phyloP scores from a whole-genome alignment of 2,888 invertebrate species.

The Volucella inanis region DNA sequence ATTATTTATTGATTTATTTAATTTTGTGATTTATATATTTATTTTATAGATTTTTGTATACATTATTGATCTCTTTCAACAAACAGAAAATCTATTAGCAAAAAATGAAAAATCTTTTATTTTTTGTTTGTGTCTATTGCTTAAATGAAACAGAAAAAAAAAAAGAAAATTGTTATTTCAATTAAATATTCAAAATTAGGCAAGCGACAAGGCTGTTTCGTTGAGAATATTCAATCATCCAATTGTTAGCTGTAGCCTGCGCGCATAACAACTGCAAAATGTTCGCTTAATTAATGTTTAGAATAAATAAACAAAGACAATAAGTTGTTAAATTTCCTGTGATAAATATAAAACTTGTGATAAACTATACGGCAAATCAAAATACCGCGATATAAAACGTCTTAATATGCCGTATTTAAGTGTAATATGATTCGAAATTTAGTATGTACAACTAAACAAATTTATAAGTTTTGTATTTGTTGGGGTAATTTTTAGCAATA shows the following conservation, averaged over 20 bases:
- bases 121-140: constrained; percentile 33
- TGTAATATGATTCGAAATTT: too few species aligned
- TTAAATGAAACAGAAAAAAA: constrained; percentile 9
- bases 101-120: constrained; percentile 16
- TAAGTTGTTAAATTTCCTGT: constrained; percentile 55
- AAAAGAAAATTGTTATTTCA: constrained; percentile 38
- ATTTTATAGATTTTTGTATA: constrained; percentile 61
- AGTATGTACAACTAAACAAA: too few species aligned
- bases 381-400: neutral
- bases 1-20: constrained; percentile 68
- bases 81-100: constrained; percentile 43
- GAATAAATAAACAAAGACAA: neutral
- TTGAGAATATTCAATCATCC: neutral
- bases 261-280: neutral
- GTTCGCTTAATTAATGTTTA: constrained; percentile 1
- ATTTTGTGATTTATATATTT: constrained; percentile 69
- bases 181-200: neutral
- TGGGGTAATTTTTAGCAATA: too few species aligned
- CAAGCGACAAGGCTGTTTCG: neutral
- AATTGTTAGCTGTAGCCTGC: neutral
- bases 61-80: constrained; percentile 48
- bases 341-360: constrained; percentile 55
- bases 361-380: constrained; percentile 12
- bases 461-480: too few species aligned
- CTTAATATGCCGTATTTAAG: too few species aligned